Percentiles rank a stretch among this genome's conserved stretches.
phyloP scores from a whole-genome alignment of 2,113 vertebrate genomes.

The Hyaena hyaena region DNA sequence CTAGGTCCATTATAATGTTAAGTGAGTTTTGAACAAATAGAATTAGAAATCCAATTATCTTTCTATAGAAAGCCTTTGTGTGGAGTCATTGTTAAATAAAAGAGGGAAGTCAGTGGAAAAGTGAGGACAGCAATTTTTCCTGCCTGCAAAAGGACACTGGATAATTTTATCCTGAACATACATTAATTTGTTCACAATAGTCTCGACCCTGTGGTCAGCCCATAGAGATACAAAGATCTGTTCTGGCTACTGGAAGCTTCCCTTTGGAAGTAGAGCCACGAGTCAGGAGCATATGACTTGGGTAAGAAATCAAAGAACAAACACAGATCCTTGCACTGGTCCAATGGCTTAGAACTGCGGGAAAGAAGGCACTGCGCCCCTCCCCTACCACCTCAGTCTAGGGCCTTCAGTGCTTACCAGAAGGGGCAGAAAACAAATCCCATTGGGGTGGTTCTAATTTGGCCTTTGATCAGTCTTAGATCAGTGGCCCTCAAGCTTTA shows the following conservation, averaged over 20 bases:
- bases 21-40: slow-evolving; percentile 78
- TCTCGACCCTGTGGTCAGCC: neutral
- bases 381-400: neutral
- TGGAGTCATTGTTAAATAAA: slow-evolving; percentile 71
- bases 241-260: slow-evolving; percentile 15
- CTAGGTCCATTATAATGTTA: slow-evolving; percentile 69
- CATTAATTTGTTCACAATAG: slow-evolving; percentile 43
- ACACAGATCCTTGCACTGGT: neutral
- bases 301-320: slow-evolving; percentile 16
- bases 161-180: slow-evolving; percentile 45
- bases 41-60: slow-evolving; percentile 77
- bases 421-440: neutral
- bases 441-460: neutral
- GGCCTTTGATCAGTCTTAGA: neutral
- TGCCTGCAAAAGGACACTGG: slow-evolving; percentile 9
- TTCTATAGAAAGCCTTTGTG: slow-evolving; percentile 59
- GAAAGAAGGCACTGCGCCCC: neutral
- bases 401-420: neutral
- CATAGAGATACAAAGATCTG: slow-evolving; percentile 20
- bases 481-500: neutral
- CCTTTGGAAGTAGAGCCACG: neutral
- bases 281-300: neutral
- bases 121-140: slow-evolving; percentile 60
- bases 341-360: neutral
- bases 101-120: slow-evolving; percentile 48